phyloP scores from a whole-genome alignment of 2,888 invertebrate species.

The Steromphala cineraria region DNA sequence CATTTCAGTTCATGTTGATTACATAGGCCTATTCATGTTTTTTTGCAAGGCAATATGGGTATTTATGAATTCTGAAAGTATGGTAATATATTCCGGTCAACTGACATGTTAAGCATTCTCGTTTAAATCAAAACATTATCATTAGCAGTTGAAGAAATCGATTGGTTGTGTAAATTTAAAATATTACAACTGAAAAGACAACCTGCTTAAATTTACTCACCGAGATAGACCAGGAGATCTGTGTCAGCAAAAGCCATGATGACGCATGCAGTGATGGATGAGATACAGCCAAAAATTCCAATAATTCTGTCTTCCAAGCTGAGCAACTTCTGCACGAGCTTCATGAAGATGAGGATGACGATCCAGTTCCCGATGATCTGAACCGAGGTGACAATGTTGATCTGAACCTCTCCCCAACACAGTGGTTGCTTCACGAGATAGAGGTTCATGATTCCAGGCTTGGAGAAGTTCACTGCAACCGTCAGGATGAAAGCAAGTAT shows the following conservation, averaged over 20 bases:
- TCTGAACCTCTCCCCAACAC: slow-evolving; percentile 42
- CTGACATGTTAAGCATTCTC: no score
- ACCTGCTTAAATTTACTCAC: slow-evolving; percentile 28
- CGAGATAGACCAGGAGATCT: slow-evolving; percentile 33
- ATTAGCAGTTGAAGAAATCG: no score
- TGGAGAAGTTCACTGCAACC: slow-evolving; percentile 41
- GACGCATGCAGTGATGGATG: slow-evolving; percentile 25
- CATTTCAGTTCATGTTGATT: no score
- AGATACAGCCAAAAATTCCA: slow-evolving; percentile 36
- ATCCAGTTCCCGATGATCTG: slow-evolving; percentile 38
- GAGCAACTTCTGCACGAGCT: slow-evolving; percentile 32
- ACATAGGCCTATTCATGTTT: no score
- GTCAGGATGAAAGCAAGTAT: slow-evolving; percentile 34
- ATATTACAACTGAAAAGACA: neutral
- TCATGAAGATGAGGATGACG: slow-evolving; percentile 27
- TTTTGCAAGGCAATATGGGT: no score
- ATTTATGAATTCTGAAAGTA: no score
- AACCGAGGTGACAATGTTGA: slow-evolving; percentile 26
- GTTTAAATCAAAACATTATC: no score
- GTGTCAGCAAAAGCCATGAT: slow-evolving; percentile 30
- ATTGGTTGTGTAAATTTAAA: neutral
- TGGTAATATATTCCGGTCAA: no score
- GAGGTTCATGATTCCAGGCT: slow-evolving; percentile 28
- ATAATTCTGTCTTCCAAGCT: slow-evolving; percentile 32
- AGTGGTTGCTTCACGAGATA: slow-evolving; percentile 31